A percentile compares a stretch with the other conserved stretches of the same genome.
Evolutionary conservation across 2,113 vertebrate species (phyloP).

Genomic region (Cyprinodon tularosa): DNA sequence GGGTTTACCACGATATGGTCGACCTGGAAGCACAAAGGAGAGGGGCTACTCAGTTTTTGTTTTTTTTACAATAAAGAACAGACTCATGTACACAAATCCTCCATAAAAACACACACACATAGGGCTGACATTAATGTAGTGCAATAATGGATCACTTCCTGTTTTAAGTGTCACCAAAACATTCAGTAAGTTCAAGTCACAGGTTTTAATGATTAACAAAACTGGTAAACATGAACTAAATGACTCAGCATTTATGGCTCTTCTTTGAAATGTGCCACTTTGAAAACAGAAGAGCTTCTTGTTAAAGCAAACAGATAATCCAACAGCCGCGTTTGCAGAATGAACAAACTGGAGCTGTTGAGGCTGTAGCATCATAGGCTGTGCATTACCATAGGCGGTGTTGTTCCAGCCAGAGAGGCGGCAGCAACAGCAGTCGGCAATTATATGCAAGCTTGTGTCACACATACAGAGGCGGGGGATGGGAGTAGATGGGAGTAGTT

Average conservation of each 20-base stretch:
- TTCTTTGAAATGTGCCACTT: conserved; percentile 13
- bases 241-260: neutral
- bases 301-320: conserved; percentile 1
- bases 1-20: conserved; percentile 95
- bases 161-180: conserved; percentile 21
- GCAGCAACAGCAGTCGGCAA: conserved; percentile 67
- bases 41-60: neutral
- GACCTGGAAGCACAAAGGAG: conserved; percentile 78
- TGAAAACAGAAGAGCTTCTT: neutral
- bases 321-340: conserved; percentile 3
- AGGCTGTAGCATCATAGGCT: conserved; percentile 33
- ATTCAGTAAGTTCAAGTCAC: conserved; percentile 10
- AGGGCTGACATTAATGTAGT: neutral
- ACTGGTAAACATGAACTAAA: conserved; percentile 27
- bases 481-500: conserved; percentile 76
- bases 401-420: conserved; percentile 63
- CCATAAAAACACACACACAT: conserved; percentile 1
- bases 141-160: conserved; percentile 5
- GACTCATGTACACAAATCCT: neutral
- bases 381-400: conserved; percentile 58
- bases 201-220: conserved; percentile 44
- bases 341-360: conserved; percentile 16
- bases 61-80: neutral
- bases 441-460: conserved; percentile 67
- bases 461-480: conserved; percentile 33